Evolutionary conservation across 2,797 vertebrate species (phyloP).

Genomic region (Hippoglossus hippoglossus): DNA sequence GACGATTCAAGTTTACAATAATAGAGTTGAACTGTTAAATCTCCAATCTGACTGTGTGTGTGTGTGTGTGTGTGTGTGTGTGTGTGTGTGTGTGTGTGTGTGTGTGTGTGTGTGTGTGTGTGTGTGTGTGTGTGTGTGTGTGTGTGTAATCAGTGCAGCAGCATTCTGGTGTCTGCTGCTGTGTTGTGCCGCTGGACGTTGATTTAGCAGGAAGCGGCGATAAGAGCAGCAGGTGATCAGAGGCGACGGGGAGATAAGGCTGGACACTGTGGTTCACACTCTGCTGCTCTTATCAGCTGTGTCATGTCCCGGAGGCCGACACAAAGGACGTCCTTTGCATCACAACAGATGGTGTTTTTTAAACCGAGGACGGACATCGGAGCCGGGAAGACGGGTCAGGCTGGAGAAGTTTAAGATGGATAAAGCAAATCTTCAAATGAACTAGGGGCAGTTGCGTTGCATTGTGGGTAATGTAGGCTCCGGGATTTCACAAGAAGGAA

Average conservation of each 20-base stretch:
- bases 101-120: too few species aligned
- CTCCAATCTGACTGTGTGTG: too few species aligned
- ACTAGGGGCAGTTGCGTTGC: too few species aligned
- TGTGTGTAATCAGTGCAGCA: background rate
- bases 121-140: too few species aligned
- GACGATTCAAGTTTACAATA: too few species aligned
- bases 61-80: too few species aligned
- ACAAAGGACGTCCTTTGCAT: conserved; percentile 81
- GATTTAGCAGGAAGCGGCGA: conserved; percentile 65
- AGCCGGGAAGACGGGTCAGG: too few species aligned
- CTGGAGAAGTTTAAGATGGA: background rate
- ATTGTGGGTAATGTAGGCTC: too few species aligned
- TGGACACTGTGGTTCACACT: conserved; percentile 20
- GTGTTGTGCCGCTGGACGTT: conserved; percentile 24
- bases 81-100: too few species aligned
- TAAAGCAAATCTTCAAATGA: too few species aligned
- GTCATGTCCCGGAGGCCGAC: conserved; percentile 65
- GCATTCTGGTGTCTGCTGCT: conserved; percentile 3
- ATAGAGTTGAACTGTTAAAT: too few species aligned
- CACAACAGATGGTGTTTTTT: conserved; percentile 71
- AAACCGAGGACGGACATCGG: conserved; percentile 44
- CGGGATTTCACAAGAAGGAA: too few species aligned
- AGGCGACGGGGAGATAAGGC: conserved; percentile 54
- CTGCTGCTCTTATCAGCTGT: conserved; percentile 54
- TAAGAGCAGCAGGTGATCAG: conserved; percentile 63